Evolutionary conservation across 2,888 invertebrate genomes (phyloP).

Genomic region (Therioaphis trifolii): DNA sequence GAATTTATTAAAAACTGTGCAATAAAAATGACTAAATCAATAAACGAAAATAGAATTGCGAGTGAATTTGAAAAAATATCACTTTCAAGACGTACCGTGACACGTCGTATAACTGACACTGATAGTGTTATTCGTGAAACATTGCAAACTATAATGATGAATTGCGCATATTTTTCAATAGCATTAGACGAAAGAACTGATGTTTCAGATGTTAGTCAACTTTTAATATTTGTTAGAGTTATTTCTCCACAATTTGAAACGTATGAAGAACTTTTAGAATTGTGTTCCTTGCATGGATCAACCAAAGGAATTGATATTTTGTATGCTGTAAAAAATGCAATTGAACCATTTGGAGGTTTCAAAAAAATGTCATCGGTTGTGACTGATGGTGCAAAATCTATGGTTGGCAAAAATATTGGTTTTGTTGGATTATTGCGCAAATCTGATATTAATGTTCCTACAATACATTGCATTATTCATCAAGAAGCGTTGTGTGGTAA

Average conservation of each 20-base stretch:
- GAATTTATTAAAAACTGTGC: slow-evolving; percentile 40
- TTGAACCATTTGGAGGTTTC: too few relatives aligned
- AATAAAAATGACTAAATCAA: slow-evolving; percentile 41
- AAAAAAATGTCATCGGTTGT: slow-evolving; percentile 57
- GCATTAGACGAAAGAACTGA: slow-evolving; percentile 21
- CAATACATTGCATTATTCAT: slow-evolving; percentile 16
- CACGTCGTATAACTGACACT: slow-evolving; percentile 24
- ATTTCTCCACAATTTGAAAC: slow-evolving; percentile 55
- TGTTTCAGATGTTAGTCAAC: too few relatives aligned
- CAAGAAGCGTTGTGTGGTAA: background rate
- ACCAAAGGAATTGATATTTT: slow-evolving; percentile 61
- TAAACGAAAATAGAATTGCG: slow-evolving; percentile 20
- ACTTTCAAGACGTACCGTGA: too few relatives aligned
- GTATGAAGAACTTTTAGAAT: slow-evolving; percentile 56
- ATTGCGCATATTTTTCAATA: slow-evolving; percentile 28
- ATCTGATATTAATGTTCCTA: slow-evolving; percentile 62
- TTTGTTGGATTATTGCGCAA: slow-evolving; percentile 54
- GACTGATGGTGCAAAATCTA: slow-evolving; percentile 31
- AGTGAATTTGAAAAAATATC: slow-evolving; percentile 46
- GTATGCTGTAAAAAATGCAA: slow-evolving; percentile 57
- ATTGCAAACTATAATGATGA: slow-evolving; percentile 28
- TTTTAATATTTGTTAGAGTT: too few relatives aligned
- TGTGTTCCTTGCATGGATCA: slow-evolving; percentile 59
- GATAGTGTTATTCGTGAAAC: slow-evolving; percentile 27
- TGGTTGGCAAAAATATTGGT: slow-evolving; percentile 62